Base-by-base conservation (phyloP, 2,888 invertebrate species). In the Endomychus coccineus region DNA sequence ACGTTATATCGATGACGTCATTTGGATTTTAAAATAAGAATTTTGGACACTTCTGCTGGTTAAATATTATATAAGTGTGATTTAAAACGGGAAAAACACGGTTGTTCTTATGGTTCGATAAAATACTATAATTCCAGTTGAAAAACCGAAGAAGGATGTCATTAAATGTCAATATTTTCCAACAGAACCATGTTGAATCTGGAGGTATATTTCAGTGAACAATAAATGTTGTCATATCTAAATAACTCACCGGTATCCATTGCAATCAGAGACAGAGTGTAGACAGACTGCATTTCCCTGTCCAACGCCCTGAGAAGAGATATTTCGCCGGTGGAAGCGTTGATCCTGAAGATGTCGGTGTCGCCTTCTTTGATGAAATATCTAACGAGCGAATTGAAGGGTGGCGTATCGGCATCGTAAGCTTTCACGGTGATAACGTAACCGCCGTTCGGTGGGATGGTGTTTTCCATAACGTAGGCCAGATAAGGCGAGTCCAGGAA, bases 301-400 rank as follows among this genome's bases (percentile, higher is more conserved):
- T 92, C 91, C 56, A 92, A 68, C 0, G 87, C 80, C 53, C 84
- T 71, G 51, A 87, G 71, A 48, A 91, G 74, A 38, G 84, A 84
- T 59, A 95, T 86, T 65, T 90, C 88, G 16, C 95, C 96, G 25
- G 87, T 87, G 35, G 86, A 84, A 3, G 91, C 86, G 67, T 94
- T 88, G 55, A 96, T 88, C 55, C 83, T 78, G 67, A 96, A 96
- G 46, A 91, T 71, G 64, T 88, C 88, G 9, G 84, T 81, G 66
- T 91, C 89, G 29, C 92, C 92, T 65, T 92, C 91, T 63, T 92
- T 90, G 56, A 95, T 80, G 61, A 89, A 86, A 70, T 95, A 95
- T 45, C 89, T 77, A 34, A 95, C 86, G 70, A 89, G 80, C 47
- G 84, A 84, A 64, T 89, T 90, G 66, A 89, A 86, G 11, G 88